Base-by-base conservation (phyloP, 2,888 invertebrate species). In the Scaptomyza tumidula region DNA sequence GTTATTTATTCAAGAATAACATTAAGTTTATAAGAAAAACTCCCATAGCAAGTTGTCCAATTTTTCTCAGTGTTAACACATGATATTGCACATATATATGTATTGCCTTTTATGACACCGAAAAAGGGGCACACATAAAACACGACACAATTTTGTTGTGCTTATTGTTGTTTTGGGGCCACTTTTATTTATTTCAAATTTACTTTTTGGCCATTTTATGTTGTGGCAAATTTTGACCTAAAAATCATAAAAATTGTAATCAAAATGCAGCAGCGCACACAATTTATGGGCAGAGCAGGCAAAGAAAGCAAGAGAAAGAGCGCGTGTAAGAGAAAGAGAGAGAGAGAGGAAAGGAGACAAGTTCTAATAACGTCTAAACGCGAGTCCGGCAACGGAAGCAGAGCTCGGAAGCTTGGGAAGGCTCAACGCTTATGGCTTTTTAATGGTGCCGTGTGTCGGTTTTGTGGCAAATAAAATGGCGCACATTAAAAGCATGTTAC, bases 191-290 rank as follows among this genome's bases (percentile, higher is more conserved):
- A 87, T 85, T 87, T 85, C 66, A 83, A 87, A 87, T 87, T 85
- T 85, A 84, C 87, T 87, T 84, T 84, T 87, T 80, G 82, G 75
- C 85, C 85, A 76, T 87, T 86, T 85, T 87, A 88, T 83, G 88
- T 86, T 83, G 79, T 83, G 81, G 75, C 83, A 87, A 87, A 88
- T 84, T 88, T 86, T 88, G 88, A 88, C 88, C 88, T 88, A 87
- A 83, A 89, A 82, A 89, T 87, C 88, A 87, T 89, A 89, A 88
- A 88, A 88, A 82, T 79, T 77, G 82, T 80, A 84, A 88, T 87
- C 78, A 82, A 86, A 82, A 84, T 75, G 65, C 82, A 69, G 81
- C 63, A 44, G 58, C 65, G 64, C 71, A 67, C 75, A 71, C 75
- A 78, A 78, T 89, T 86, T 89, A 89, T 84, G 85, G 50, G 79